Percentiles rank a stretch among this genome's conserved stretches.
Evolutionary conservation across 1,140 invertebrate genomes (phyloP).

Genomic region (Nasonia vitripennis): DNA sequence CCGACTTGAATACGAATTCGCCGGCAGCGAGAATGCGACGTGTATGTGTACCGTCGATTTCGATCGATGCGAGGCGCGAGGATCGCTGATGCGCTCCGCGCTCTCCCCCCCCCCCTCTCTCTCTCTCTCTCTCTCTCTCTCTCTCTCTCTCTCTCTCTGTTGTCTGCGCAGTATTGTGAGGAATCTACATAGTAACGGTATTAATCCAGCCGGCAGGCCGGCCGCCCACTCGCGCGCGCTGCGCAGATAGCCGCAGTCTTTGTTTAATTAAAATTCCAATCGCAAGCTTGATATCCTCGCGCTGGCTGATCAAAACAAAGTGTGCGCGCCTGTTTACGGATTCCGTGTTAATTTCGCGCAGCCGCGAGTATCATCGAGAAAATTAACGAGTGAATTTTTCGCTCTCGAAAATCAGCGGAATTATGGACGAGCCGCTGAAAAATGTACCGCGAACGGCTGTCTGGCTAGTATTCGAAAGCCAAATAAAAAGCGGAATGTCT

Average conservation of each 20-base stretch:
- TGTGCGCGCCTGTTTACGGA: not conserved
- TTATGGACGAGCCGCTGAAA: too few relatives aligned
- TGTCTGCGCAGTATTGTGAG: slow-evolving; percentile 50
- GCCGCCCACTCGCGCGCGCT: not conserved
- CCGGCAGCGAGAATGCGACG: not conserved
- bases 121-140: too few relatives aligned
- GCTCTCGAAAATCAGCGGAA: too few relatives aligned
- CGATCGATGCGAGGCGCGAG: slow-evolving; percentile 46
- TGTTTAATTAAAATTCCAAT: slow-evolving; percentile 50
- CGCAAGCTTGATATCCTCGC: slow-evolving; percentile 10
- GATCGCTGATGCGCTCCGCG: slow-evolving; percentile 35
- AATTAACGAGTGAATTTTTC: not conserved
- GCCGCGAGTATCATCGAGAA: not conserved
- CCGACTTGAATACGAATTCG: slow-evolving; percentile 17
- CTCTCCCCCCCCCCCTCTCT: not conserved
- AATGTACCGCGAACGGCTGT: too few relatives aligned
- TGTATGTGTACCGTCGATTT: slow-evolving; percentile 27
- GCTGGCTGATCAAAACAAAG: slow-evolving; percentile 24
- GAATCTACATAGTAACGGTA: slow-evolving; percentile 37
- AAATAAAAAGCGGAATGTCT: not conserved
- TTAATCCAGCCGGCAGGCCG: not conserved
- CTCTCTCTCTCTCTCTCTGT: too few relatives aligned
- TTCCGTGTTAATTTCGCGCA: not conserved
- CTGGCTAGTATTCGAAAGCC: too few relatives aligned
- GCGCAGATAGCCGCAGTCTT: not conserved